Evolutionary conservation across 1,140 invertebrate genomes (phyloP).

Genomic region (Anadara kagoshimensis): DNA sequence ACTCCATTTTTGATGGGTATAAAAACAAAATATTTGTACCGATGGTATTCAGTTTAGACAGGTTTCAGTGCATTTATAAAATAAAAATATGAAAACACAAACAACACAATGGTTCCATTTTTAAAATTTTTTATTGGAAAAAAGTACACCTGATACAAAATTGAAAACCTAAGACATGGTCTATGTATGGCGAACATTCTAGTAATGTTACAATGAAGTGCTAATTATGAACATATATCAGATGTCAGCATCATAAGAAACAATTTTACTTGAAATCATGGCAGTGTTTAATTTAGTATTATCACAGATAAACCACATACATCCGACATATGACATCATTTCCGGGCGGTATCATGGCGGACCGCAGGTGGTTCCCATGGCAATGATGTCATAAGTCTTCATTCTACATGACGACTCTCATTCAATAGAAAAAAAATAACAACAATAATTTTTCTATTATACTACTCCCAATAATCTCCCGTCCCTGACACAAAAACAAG

Average conservation of each 20-base stretch:
- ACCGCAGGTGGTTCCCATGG: background rate
- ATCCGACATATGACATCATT: slow-evolving; percentile 4
- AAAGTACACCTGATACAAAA: too few species aligned
- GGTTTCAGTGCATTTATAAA: too few species aligned
- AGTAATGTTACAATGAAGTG: background rate
- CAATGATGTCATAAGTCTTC: background rate
- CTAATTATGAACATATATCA: background rate
- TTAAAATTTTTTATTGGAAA: too few species aligned
- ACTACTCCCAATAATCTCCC: too few species aligned
- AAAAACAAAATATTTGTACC: too few species aligned
- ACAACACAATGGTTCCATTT: too few species aligned
- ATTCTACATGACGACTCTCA: slow-evolving; percentile 6
- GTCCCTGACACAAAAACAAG: background rate
- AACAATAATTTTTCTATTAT: too few species aligned
- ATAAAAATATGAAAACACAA: too few species aligned
- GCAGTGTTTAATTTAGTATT: background rate
- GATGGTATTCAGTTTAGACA: too few species aligned
- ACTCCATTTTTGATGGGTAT: too few species aligned
- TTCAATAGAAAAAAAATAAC: background rate
- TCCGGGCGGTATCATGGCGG: slow-evolving; percentile 7
- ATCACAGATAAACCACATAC: background rate
- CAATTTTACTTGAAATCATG: slow-evolving; percentile 11
- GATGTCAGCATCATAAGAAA: background rate
- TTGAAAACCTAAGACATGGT: too few species aligned
- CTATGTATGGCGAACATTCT: background rate